Conservation (phyloP, 2,113 vertebrate species). For the Hippocampus barbouri region DNA sequence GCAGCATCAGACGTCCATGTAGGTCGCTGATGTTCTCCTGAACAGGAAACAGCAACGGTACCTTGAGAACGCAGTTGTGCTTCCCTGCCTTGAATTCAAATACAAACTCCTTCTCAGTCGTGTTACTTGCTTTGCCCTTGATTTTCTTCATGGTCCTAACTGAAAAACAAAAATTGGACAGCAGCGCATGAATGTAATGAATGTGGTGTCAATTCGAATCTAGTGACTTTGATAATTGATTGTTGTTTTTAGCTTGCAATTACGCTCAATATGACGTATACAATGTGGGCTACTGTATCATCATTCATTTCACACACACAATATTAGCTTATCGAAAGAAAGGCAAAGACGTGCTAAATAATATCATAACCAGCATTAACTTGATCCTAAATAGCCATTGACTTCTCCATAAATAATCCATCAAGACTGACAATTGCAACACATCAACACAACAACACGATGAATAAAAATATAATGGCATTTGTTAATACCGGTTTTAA, state of each 20-base stretch:
- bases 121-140: slow-evolving; percentile 70
- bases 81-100: slow-evolving; percentile 83
- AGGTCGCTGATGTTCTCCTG: slow-evolving; percentile 83
- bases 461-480: too few relatives aligned
- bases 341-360: not conserved
- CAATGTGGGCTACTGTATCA: too few relatives aligned
- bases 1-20: slow-evolving; percentile 85
- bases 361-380: not conserved
- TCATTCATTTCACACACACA: not conserved
- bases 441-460: too few relatives aligned
- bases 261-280: not conserved
- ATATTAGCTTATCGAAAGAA: not conserved
- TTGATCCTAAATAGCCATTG: not conserved
- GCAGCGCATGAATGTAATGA: not conserved
- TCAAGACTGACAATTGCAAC: too few relatives aligned
- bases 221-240: not conserved
- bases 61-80: slow-evolving; percentile 78
- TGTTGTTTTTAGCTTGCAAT: not conserved
- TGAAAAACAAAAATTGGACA: slow-evolving; percentile 6
- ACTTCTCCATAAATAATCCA: not conserved
- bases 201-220: not conserved
- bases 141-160: slow-evolving; percentile 79
- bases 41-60: slow-evolving; percentile 85
- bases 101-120: slow-evolving; percentile 82
- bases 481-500: not conserved